Base-by-base conservation (phyloP, 2,113 vertebrate species). In the Ceyx melanurus region DNA sequence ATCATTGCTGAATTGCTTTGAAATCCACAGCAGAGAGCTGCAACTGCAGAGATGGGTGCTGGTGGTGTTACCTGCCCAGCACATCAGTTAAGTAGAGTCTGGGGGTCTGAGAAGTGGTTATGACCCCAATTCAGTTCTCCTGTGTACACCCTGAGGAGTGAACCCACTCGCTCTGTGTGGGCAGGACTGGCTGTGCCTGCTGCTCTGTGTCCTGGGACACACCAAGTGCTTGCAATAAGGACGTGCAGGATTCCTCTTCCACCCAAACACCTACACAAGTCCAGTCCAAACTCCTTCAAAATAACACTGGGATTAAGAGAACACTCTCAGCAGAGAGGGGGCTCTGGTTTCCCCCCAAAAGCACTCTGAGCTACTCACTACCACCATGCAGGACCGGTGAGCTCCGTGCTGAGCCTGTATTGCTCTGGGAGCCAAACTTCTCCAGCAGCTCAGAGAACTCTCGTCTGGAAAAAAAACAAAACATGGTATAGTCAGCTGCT, bases 381-480 rank as follows among this genome's bases (percentile, higher is more conserved):
- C 96, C 28, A 0, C 95, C 6, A 0, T 98, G 98, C 93, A 98
- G 98, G 82, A 98, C 85, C 0, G 98, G 98, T 0, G 98, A 99
- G 95, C 98, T 99, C 67, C 98, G 98, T 0, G 98, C 98, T 1
- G 98, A 99, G 82, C 98, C 98, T 0, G 98, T 98, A 70, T 98
- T 98, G n/a, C 98, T 97, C 31, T 97, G 98, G 35, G 98, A 98
- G 50, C 98, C 98, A 0, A 98, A 98, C 85, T 99, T 99, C 92
- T 99, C 98, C 90, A 99, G 89, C 58, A 99, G 96, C 86, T 99
- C 98, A 4, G 98, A 96, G 91, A 99, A 99, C 93, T 99, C 99
- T 95, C 97, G 98, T 97, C 98, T 99, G 78, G 19, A 92, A 94
- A 53, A 53, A 50, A 50, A 50, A 22, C 11, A 51, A 77, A 91